A percentile compares a stretch with the other conserved stretches of the same genome.
Conservation (phyloP, 2,113 vertebrate species). For the Siniperca chuatsi region DNA sequence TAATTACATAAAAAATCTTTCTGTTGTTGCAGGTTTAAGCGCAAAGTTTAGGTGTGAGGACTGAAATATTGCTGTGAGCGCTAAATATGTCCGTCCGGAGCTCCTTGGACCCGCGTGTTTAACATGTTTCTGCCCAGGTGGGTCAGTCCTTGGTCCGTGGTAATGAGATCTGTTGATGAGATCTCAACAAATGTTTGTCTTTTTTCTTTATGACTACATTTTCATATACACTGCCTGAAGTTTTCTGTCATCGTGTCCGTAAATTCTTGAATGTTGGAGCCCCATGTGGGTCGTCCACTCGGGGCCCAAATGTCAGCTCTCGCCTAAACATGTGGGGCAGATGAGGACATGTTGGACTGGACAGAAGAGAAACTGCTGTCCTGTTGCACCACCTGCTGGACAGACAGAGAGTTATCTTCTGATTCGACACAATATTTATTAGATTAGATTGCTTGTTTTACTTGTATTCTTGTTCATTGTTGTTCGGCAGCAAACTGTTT, state of each 20-base stretch:
- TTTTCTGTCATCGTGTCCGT: neutral
- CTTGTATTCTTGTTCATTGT: neutral
- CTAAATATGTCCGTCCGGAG: no score
- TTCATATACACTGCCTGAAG: neutral
- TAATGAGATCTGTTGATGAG: neutral
- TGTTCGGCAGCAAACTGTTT: no score
- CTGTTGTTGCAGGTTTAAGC: no score
- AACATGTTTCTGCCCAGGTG: no score
- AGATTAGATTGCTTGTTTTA: neutral
- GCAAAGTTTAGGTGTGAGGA: no score
- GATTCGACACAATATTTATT: neutral
- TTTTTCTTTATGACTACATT: no score
- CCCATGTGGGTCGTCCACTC: neutral
- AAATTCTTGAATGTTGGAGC: neutral
- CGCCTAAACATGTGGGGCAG: neutral
- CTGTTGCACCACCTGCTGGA: conserved; percentile 28
- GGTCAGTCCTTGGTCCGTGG: neutral
- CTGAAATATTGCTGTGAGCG: no score
- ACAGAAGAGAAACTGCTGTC: neutral
- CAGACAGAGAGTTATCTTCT: neutral
- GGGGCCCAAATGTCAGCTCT: neutral
- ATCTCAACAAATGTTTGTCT: neutral
- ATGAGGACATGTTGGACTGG: neutral
- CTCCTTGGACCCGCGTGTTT: no score
- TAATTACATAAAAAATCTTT: no score